Evolutionary conservation across 2,888 invertebrate genomes (phyloP).

Genomic region (Phrixothrix hirtus): DNA sequence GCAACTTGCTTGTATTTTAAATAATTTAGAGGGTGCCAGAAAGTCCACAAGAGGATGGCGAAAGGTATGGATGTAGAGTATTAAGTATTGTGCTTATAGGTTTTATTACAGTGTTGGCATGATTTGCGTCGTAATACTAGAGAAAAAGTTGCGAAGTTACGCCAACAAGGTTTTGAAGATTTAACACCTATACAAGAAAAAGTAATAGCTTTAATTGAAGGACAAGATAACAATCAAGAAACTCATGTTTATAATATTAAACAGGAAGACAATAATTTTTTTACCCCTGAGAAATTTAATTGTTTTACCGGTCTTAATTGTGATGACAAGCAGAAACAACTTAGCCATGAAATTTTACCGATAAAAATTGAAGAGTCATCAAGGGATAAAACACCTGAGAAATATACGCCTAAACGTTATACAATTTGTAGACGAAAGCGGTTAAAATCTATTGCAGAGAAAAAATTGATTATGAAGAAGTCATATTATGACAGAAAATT

Average conservation of each 20-base stretch:
- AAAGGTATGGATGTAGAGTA: constrained; percentile 1
- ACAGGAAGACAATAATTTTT: constrained; percentile 1
- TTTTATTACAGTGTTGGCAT: constrained; percentile 8
- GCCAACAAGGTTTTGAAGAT: constrained; percentile 3
- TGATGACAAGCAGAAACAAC: background rate
- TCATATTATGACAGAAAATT: constrained; percentile 8
- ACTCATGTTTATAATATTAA: constrained; percentile 1
- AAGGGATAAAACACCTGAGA: background rate
- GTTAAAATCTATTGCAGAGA: constrained; percentile 4
- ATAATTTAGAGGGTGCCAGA: constrained; percentile 5
- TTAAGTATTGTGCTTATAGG: background rate
- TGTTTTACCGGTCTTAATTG: background rate
- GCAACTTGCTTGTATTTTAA: constrained; percentile 4
- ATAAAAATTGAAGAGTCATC: background rate
- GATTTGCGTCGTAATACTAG: constrained; percentile 13
- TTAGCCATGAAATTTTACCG: too few relatives aligned
- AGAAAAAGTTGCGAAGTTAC: constrained; percentile 8
- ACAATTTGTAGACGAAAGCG: background rate
- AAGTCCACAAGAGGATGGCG: constrained; percentile 8
- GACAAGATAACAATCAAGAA: background rate
- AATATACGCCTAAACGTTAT: background rate
- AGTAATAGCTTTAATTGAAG: constrained; percentile 10
- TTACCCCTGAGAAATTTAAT: background rate
- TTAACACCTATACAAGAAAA: constrained; percentile 14
- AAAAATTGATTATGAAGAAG: constrained; percentile 9